A percentile compares a stretch with the other conserved stretches of the same genome.
phyloP scores from a whole-genome alignment of 1,140 invertebrate species.

The Centruroides vittatus region DNA sequence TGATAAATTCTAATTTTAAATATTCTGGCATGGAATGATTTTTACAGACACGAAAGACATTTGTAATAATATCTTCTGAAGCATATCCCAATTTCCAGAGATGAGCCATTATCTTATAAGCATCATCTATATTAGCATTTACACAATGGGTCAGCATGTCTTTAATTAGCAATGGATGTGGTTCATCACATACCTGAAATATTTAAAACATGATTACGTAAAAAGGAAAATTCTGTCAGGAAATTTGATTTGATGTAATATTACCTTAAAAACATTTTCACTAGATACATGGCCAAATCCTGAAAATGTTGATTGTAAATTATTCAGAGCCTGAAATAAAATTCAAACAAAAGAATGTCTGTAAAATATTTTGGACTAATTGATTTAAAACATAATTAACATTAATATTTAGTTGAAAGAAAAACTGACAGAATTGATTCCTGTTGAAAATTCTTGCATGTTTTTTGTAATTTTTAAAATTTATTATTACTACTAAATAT shows the following conservation, averaged over 20 bases:
- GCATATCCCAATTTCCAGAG: constrained; percentile 90
- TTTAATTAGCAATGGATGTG: constrained; percentile 85
- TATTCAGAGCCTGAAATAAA: constrained; percentile 64
- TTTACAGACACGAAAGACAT: constrained; percentile 88
- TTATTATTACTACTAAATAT: too few relatives aligned
- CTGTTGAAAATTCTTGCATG: too few relatives aligned
- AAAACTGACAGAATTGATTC: too few relatives aligned
- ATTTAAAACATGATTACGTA: too few relatives aligned
- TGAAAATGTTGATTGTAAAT: constrained; percentile 91
- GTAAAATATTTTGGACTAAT: too few relatives aligned
- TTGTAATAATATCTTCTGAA: constrained; percentile 88
- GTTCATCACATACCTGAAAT: constrained; percentile 85
- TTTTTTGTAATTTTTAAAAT: too few relatives aligned
- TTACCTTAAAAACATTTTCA: constrained; percentile 93
- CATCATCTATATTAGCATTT: constrained; percentile 64
- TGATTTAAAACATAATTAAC: too few relatives aligned
- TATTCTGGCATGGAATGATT: constrained; percentile 63
- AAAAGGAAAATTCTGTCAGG: too few relatives aligned
- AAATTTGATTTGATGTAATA: constrained; percentile 1
- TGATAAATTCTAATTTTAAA: constrained; percentile 73
- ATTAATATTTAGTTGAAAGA: too few relatives aligned
- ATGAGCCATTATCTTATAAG: constrained; percentile 72
- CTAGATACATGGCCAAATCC: constrained; percentile 83
- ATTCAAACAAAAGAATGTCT: too few relatives aligned
- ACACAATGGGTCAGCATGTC: constrained; percentile 79